Base-by-base conservation (phyloP, 2,113 vertebrate species). In the Colinus virginianus region DNA sequence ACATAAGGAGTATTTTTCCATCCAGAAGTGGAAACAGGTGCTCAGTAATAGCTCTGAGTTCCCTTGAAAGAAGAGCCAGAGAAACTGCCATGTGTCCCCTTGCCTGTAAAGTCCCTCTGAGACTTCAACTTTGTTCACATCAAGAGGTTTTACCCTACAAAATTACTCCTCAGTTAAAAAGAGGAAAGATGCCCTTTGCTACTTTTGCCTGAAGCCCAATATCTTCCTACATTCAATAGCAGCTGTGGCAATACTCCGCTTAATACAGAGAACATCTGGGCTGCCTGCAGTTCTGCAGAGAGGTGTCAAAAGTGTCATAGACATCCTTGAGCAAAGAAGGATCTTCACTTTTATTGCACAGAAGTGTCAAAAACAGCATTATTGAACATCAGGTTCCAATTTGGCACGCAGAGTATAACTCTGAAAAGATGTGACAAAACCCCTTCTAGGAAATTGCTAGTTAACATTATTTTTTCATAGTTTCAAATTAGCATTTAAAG, bases 241-340 rank as follows among this genome's bases (percentile, higher is more conserved):
- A 97, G 94, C 89, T 94, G 91, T 88, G 72, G 86, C 59, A 71
- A 20, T 6, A 28, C 79, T 91, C 72, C 46, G 56, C 85, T 78
- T 95, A 96, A 94, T 86, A 85, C 79, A 86, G 80, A 68, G 80
- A 96, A 97, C 96, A 97, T 96, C 96, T 96, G 96, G 96, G 89
- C 88, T 87, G 78, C 90, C 82, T 90, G 71, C 84, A 80, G 6
- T 90, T 94, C 87, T 86, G 83, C 53, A 94, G 71, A 92, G 78
- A 91, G 78, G 89, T 94, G 96, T 90, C 94, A 90, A 78, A 96
- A 95, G 88, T 95, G 93, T 96, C 96, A 96, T 55, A 95, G 96
- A 94, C 90, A 89, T 95, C 92, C 96, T 96, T 94, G 89, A 95
- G 95, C 85, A 80, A 94, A 84, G 83, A 96, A 90, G 80, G 66